Conservation (phyloP, 64 coral and sea anemone species). For the Actinia equina region DNA sequence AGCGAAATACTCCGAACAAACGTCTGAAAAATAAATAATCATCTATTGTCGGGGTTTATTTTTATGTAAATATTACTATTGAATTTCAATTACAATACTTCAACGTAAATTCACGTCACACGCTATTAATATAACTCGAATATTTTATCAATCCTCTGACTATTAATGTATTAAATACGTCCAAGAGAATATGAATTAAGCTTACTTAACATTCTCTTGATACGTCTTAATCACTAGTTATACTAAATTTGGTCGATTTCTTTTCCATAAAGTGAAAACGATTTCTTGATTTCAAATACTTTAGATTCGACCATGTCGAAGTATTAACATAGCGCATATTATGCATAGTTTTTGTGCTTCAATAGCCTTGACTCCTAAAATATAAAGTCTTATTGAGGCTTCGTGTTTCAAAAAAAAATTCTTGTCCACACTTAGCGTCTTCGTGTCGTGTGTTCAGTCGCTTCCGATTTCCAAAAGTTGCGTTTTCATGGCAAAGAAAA, state of each 20-base stretch:
- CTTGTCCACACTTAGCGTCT: too few species aligned
- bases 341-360: too few species aligned
- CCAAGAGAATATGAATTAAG: neutral
- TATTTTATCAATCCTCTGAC: neutral
- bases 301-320: neutral
- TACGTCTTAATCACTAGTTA: neutral
- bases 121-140: neutral
- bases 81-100: slow-evolving; percentile 4
- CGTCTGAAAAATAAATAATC: neutral
- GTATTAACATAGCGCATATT: too few species aligned
- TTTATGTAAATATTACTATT: slow-evolving; percentile 19
- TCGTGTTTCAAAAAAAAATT: too few species aligned
- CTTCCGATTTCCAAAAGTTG: too few species aligned
- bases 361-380: too few species aligned
- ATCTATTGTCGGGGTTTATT: neutral
- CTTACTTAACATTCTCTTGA: too few species aligned
- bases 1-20: neutral
- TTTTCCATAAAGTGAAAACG: neutral
- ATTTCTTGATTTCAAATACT: neutral
- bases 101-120: neutral
- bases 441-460: too few species aligned
- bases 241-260: neutral
- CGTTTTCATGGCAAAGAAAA: too few species aligned
- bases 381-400: too few species aligned
- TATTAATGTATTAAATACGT: neutral